Base-by-base conservation (phyloP, 2,113 vertebrate genomes). In the Columbina picui region DNA sequence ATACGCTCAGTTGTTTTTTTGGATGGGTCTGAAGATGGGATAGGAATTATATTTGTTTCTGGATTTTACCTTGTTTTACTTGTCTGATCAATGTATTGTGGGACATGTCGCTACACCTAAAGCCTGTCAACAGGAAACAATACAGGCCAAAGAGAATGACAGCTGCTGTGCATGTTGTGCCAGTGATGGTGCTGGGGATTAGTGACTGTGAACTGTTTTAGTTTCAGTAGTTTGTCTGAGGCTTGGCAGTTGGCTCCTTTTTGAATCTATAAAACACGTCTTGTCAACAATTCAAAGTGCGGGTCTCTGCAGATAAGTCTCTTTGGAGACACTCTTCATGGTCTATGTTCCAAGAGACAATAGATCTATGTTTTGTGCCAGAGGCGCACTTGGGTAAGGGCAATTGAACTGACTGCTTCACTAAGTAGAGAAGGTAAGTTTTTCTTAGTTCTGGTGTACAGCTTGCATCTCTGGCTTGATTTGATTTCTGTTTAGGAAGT, bases 401-500 rank as follows among this genome's bases (percentile, higher is more conserved):
- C 41, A 71, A 23, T 52, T 52, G 52, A 52, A n/a, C 29, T 52
- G 53, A 15, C 67, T 76, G 12, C 29, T 93, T 71, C 60, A 85
- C 26, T 25, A 49, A 56, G 27, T 30, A 65, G 45, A 43, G 27
- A 38, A 87, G 36, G 36, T 38, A 65, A 71, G 18, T 8, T 87
- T 90, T 71, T 67, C 73, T 75, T 64, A 21, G 43, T 32, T 1
- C 14, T 57, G 30, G 3, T 74, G 7, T 34, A 77, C 30, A 90
- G 45, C 45, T 47, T 91, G 34, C 34, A 93, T 32, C 52, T 89
- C 43, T 64, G 43, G 26, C 30, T 89, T 79, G 65, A 75, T 83
- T 53, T 82, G 36, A 45, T 93, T 90, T 83, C 79, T 92, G 27
- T 65, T 85, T 50, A 83, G 70, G 63, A 93, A 93, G 82, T 73